These are phyloP conservation scores for Vidua chalybeata DNA, from an alignment of 2,113 vertebrate species.

Conservation along the genomic window DNA sequence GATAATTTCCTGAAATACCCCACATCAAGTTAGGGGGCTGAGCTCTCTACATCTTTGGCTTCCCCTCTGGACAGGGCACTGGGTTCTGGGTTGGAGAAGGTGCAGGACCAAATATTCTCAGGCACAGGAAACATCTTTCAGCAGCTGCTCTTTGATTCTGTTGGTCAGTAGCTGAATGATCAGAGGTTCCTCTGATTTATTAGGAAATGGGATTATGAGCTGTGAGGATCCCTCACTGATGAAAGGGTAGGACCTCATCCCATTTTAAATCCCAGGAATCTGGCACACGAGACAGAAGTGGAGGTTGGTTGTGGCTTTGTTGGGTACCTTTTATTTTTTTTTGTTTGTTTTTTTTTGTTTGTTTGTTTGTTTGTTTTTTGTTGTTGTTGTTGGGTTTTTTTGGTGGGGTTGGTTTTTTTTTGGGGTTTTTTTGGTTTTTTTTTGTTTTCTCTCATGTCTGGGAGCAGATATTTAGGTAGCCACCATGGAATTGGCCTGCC, in stretches of 20 bases:
- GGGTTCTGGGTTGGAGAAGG: not conserved
- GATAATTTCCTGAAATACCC: not conserved
- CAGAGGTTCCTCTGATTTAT: not conserved
- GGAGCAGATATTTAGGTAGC: not conserved
- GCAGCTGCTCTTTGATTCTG: not conserved
- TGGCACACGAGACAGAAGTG: not conserved
- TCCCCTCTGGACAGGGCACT: not conserved
- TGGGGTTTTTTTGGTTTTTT: not conserved
- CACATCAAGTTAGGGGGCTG: accelerated
- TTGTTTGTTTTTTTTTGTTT: accelerated
- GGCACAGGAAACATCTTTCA: not conserved
- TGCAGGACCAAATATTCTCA: not conserved
- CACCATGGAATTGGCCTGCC: not conserved
- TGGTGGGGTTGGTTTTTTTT: too few relatives aligned
- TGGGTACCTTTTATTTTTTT: not conserved
- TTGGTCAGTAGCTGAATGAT: not conserved
- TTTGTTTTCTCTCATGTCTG: too few relatives aligned
- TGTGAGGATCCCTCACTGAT: not conserved
- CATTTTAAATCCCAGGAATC: not conserved
- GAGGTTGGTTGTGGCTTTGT: not conserved
- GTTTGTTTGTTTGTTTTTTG: too few relatives aligned
- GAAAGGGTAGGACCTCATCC: not conserved
- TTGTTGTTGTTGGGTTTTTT: too few relatives aligned
- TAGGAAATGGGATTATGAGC: not conserved
- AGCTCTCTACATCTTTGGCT: not conserved